Evolutionary conservation across 2,888 invertebrate genomes (phyloP), one percentile per base, ranked within the genome.

Genomic region (Eristalinus aeneus): DNA sequence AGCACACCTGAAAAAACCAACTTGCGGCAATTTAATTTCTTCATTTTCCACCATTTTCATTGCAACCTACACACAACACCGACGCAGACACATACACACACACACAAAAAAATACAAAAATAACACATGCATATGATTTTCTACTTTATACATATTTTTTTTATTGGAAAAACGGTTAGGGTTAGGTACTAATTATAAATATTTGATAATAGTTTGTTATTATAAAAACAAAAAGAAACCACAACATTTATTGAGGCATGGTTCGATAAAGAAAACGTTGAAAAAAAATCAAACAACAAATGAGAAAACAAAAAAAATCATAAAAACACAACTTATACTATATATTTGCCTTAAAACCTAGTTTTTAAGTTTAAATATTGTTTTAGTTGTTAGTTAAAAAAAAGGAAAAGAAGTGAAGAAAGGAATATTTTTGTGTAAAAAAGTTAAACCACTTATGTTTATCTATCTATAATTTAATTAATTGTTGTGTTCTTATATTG

Each of bases 401-500:
- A 46, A 39, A 39, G 12, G 6, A 39, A 6, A 39, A 5, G 39
- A 39, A 39, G 16, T 16, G 16, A 16, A 16, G 16, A 5, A 16
- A 16, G 8, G 16, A 46, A 67, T 58, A 58, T 76, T 76, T 81
- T 76, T 69, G 72, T 81, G 76, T 81, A 86, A 86, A 86, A 73
- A 76, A 53, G 46, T 69, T 71, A 61, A 75, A 72, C 61, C 1
- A 58, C 56, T 74, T 71, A 34, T 60, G 23, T 72, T 75, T 78
- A 72, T 74, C 73, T 65, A 46, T 82, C 53, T 61, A 76, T 82
- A 82, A 71, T 75, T 81, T 71, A 74, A 77, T 69, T 78, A 82
- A 82, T 78, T 78, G 82, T 86, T 86, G 86, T 86, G 86, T 86
- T 86, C 86, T 82, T 84, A 79, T 74, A 82, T 82, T 56, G 82